Evolutionary conservation across 2,888 invertebrate genomes (phyloP).

Genomic region (Drosophila kuntzei): DNA sequence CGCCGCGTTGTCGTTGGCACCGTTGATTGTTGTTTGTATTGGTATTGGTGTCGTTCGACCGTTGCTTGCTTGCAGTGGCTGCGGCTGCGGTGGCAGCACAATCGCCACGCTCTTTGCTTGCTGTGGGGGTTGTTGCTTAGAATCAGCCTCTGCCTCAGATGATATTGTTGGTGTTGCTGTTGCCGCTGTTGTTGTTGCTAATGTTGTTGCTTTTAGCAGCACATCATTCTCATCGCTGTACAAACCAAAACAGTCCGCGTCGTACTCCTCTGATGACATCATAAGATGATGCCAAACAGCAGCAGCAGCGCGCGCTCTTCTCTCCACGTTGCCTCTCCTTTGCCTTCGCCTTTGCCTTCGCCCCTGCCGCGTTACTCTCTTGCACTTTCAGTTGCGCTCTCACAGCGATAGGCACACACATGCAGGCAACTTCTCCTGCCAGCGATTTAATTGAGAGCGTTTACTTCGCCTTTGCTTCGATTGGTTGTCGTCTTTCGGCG

Average conservation of each 20-base stretch:
- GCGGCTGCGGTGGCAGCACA: constrained; percentile 58
- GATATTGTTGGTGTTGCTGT: constrained; percentile 31
- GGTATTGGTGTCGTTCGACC: constrained; percentile 53
- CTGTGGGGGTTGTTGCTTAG: constrained; percentile 81
- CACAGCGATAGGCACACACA: constrained; percentile 48
- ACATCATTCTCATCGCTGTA: constrained; percentile 92
- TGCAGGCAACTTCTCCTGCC: constrained; percentile 56
- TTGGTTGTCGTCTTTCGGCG: constrained; percentile 40
- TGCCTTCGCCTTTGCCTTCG: constrained; percentile 18
- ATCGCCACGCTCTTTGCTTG: constrained; percentile 43
- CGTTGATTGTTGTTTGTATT: constrained; percentile 22
- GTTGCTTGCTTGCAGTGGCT: constrained; percentile 68
- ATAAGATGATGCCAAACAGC: constrained; percentile 90
- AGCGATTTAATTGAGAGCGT: constrained; percentile 37
- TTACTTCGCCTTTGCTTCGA: constrained; percentile 52
- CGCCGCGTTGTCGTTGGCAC: constrained; percentile 65
- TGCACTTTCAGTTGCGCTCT: constrained; percentile 55
- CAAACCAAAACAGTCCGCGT: constrained; percentile 96
- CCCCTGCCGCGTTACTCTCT: constrained; percentile 40
- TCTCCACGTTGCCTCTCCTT: constrained; percentile 60
- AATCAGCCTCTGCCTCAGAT: constrained; percentile 85
- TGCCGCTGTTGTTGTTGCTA: constrained; percentile 86
- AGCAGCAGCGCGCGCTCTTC: constrained; percentile 79
- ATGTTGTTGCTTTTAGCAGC: constrained; percentile 92
- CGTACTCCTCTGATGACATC: constrained; percentile 99